Percentiles rank a stretch among this genome's conserved stretches.
These are phyloP conservation scores for Schrankia costaestrigalis DNA, from an alignment of 2,888 invertebrate species.

Conservation along the genomic window DNA sequence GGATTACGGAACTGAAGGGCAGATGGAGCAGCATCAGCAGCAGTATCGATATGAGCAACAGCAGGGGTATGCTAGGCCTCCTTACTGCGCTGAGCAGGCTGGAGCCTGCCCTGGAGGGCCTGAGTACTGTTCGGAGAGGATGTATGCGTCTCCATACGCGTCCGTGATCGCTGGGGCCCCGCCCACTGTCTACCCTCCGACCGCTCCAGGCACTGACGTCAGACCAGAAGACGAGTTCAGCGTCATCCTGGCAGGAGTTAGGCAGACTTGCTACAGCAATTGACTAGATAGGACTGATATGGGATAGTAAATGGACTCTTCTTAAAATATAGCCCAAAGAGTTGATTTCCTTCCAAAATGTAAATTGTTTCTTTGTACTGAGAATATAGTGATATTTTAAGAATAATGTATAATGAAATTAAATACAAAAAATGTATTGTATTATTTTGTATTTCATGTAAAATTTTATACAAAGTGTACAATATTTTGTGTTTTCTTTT, in stretches of 20 bases:
- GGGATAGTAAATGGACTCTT: slow-evolving; percentile 48
- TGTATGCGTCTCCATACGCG: slow-evolving; percentile 79
- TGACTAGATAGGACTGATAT: slow-evolving; percentile 61
- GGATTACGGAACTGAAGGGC: slow-evolving; percentile 79
- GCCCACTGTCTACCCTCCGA: slow-evolving; percentile 62
- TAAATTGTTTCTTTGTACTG: slow-evolving; percentile 17
- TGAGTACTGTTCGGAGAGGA: slow-evolving; percentile 69
- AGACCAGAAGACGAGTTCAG: slow-evolving; percentile 93
- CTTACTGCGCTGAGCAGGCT: slow-evolving; percentile 61
- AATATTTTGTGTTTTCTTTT: no score
- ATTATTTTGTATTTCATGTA: slow-evolving; percentile 13
- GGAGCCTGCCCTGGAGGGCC: no score
- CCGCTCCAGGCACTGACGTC: slow-evolving; percentile 69
- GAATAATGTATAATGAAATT: slow-evolving; percentile 24
- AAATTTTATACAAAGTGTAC: no score
- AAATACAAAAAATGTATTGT: slow-evolving; percentile 20
- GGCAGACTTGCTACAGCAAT: slow-evolving; percentile 93
- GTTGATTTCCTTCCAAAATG: slow-evolving; percentile 39
- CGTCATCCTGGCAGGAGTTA: slow-evolving; percentile 92
- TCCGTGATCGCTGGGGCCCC: slow-evolving; percentile 81
- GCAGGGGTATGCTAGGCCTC: slow-evolving; percentile 49
- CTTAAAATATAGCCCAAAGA: slow-evolving; percentile 58
- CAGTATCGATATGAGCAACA: slow-evolving; percentile 69
- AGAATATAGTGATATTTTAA: slow-evolving; percentile 27
- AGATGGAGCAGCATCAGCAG: slow-evolving; percentile 62